phyloP scores from a whole-genome alignment of 2,888 invertebrate genomes.

The Rotaria macrura region DNA sequence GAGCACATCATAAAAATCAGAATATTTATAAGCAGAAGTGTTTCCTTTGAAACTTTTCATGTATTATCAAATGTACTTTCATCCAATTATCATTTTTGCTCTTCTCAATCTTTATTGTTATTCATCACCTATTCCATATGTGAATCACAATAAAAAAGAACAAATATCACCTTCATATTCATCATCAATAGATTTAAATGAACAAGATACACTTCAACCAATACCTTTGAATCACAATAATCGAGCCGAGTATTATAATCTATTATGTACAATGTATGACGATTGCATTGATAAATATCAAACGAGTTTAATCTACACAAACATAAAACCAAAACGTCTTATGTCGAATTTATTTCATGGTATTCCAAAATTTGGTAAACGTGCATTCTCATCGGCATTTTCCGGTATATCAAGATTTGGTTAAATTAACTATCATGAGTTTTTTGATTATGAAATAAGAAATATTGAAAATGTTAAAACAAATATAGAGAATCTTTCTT shows the following conservation, averaged over 20 bases:
- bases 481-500: neutral
- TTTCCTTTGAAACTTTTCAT: too few relatives aligned
- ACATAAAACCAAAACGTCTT: neutral
- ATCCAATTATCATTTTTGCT: too few relatives aligned
- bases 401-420: neutral
- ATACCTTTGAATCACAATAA: neutral
- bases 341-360: slow-evolving; percentile 1
- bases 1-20: too few relatives aligned
- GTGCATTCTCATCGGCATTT: neutral
- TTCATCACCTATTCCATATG: too few relatives aligned
- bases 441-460: neutral
- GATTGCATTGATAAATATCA: neutral
- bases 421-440: neutral
- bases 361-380: slow-evolving; percentile 11
- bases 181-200: too few relatives aligned
- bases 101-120: too few relatives aligned
- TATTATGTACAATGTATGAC: neutral
- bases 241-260: neutral
- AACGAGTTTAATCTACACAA: too few relatives aligned
- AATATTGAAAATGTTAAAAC: neutral
- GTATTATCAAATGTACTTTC: too few relatives aligned
- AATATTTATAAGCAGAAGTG: too few relatives aligned
- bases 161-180: too few relatives aligned
- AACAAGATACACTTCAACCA: neutral
- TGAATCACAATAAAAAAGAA: too few relatives aligned